Percentiles rank a stretch among this genome's conserved stretches.
Conservation (phyloP, 2,888 invertebrate species). For the Willowsia nigromaculata region DNA sequence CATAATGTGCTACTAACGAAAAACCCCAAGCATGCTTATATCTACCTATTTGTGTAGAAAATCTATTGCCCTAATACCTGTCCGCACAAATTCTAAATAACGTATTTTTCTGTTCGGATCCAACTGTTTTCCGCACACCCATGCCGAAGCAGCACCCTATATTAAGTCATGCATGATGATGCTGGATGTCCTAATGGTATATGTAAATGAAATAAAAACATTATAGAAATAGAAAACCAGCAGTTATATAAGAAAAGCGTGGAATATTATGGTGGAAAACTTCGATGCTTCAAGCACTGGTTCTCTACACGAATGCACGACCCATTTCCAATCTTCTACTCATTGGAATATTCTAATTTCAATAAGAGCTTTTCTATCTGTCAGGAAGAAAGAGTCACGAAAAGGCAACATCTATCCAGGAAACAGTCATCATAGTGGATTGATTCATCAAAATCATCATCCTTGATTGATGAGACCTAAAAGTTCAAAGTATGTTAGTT, state of each 20-base stretch:
- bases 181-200: not conserved
- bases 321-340: conserved; percentile 26
- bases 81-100: conserved; percentile 10
- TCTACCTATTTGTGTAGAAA: no score
- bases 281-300: not conserved
- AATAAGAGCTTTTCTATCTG: conserved; percentile 3
- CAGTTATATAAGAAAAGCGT: not conserved
- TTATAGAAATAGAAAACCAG: not conserved
- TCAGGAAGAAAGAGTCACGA: not conserved
- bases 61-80: not conserved
- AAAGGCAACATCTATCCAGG: not conserved
- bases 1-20: no score
- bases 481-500: not conserved
- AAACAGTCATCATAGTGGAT: not conserved
- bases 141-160: not conserved
- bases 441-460: not conserved
- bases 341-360: conserved; percentile 28
- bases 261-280: not conserved
- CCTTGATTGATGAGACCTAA: not conserved
- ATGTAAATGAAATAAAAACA: not conserved
- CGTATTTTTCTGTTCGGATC: not conserved
- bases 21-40: no score
- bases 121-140: not conserved
- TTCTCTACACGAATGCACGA: not conserved
- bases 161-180: not conserved